These are phyloP conservation scores for Campaea margaritaria DNA, from an alignment of 2,888 invertebrate species.

Conservation along the genomic window DNA sequence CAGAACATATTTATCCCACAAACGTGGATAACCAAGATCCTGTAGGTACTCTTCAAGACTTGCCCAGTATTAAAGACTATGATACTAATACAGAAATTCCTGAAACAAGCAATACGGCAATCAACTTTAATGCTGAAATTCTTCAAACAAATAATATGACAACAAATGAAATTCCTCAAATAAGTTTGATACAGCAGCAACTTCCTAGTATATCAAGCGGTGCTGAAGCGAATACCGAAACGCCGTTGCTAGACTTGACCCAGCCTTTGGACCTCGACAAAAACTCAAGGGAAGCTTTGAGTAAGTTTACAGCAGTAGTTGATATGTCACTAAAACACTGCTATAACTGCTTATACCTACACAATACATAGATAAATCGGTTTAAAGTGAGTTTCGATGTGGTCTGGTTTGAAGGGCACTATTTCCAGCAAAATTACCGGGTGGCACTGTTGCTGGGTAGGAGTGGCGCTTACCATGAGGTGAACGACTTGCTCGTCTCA, in stretches of 20 bases:
- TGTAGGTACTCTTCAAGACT: background rate
- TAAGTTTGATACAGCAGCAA: background rate
- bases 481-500: too few species aligned
- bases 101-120: too few species aligned
- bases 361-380: too few species aligned
- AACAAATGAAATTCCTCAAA: too few species aligned
- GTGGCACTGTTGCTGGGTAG: too few species aligned
- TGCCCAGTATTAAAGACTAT: background rate
- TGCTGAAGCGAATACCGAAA: background rate
- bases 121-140: too few species aligned
- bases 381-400: too few species aligned
- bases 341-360: too few species aligned
- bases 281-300: constrained; percentile 17
- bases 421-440: too few species aligned
- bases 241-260: background rate
- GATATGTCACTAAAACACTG: too few species aligned
- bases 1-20: background rate
- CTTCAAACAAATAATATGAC: background rate
- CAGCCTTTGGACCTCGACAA: constrained; percentile 4
- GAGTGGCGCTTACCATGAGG: too few species aligned
- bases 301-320: constrained; percentile 6
- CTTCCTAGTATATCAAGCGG: background rate
- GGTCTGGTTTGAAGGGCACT: too few species aligned
- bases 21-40: background rate
- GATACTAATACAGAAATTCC: background rate